phyloP scores from a whole-genome alignment of 1,140 invertebrate species.

The Panulirus ornatus region DNA sequence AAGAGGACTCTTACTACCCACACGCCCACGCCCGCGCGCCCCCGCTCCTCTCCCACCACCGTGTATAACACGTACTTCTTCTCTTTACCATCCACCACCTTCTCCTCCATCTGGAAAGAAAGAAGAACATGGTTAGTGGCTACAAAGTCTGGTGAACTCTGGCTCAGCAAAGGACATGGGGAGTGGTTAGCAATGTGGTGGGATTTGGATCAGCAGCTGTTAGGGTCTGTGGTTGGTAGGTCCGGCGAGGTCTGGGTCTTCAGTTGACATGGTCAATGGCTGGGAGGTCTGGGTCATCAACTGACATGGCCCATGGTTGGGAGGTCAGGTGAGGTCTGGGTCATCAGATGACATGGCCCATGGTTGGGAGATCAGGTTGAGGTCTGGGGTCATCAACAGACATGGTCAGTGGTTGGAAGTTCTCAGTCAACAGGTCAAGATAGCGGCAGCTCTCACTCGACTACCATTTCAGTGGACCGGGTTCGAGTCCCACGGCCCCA shows the following conservation, averaged over 20 bases:
- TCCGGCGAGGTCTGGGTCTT: not conserved
- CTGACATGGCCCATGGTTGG: too few species aligned
- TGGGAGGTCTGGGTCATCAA: not conserved
- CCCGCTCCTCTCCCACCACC: conserved; percentile 69
- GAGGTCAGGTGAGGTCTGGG: too few species aligned
- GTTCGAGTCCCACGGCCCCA: too few species aligned
- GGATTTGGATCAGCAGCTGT: not conserved
- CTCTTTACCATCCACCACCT: conserved; percentile 72
- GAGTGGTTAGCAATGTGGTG: not conserved
- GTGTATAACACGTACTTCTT: conserved; percentile 75
- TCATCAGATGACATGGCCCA: too few species aligned
- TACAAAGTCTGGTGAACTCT: not conserved
- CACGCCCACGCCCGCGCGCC: conserved; percentile 53
- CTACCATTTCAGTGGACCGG: too few species aligned
- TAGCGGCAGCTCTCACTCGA: too few species aligned
- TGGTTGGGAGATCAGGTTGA: too few species aligned
- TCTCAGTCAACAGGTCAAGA: too few species aligned
- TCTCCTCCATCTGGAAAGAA: conserved; percentile 74
- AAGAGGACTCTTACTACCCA: conserved; percentile 64
- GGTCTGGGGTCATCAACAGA: too few species aligned
- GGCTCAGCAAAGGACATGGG: not conserved
- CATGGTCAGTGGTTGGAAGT: too few species aligned
- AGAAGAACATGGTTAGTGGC: not conserved
- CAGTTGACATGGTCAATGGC: not conserved
- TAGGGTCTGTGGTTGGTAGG: not conserved